Evolutionary conservation across 2,113 vertebrate genomes (phyloP).

Genomic region (Ctenomys sociabilis): DNA sequence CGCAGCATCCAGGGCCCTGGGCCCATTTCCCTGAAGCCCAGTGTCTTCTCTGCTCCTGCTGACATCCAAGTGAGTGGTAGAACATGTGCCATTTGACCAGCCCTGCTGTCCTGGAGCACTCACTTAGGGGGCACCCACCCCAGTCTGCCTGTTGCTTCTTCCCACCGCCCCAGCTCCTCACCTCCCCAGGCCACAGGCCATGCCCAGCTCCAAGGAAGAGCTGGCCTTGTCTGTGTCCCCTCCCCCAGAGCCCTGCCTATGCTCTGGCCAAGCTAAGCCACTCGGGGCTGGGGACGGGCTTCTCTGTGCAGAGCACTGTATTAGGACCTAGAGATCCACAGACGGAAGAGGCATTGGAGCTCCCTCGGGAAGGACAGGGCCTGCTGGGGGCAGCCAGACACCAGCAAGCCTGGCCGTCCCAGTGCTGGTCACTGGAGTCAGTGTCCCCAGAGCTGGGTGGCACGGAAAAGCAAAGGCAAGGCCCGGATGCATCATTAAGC

Average conservation of each 20-base stretch:
- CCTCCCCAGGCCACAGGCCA: background rate
- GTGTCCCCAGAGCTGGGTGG: background rate
- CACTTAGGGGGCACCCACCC: background rate
- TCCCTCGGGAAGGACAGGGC: background rate
- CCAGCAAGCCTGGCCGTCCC: background rate
- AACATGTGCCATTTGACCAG: background rate
- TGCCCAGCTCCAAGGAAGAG: background rate
- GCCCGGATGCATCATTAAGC: background rate
- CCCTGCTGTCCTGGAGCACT: background rate
- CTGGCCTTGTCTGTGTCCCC: background rate
- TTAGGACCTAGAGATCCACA: background rate
- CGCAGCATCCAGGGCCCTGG: background rate
- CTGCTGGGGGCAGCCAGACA: background rate
- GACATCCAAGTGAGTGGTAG: background rate
- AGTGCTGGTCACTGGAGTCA: background rate
- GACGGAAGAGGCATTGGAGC: no score
- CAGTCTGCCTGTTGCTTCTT: background rate
- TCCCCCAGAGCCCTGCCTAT: background rate
- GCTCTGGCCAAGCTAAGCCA: background rate
- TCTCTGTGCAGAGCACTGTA: background rate
- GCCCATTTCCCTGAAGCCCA: background rate
- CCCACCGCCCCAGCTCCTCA: background rate
- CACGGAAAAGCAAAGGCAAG: background rate
- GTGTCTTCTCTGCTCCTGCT: background rate
- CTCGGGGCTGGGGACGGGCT: background rate